phyloP scores from a whole-genome alignment of 2,888 invertebrate genomes.

The Anthophora plumipes region DNA sequence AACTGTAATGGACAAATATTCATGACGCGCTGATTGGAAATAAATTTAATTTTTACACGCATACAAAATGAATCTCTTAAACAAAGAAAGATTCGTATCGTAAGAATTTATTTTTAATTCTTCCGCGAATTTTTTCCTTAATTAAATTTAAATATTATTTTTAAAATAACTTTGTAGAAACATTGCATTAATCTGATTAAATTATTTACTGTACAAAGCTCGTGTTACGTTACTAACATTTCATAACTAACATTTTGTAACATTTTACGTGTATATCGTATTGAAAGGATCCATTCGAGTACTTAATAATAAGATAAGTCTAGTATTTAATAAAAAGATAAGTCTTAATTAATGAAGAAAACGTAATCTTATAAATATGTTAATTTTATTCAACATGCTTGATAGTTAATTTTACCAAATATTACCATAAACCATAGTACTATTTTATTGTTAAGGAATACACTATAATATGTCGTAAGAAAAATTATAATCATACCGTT shows the following conservation, averaged over 20 bases:
- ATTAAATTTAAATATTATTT: background rate
- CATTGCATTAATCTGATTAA: background rate
- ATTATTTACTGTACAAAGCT: background rate
- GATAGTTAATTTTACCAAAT: background rate
- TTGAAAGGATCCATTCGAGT: background rate
- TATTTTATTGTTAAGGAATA: too few species aligned
- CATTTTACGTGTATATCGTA: background rate
- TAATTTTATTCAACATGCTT: background rate
- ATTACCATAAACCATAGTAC: too few species aligned
- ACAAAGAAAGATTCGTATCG: too few species aligned
- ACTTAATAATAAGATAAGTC: background rate
- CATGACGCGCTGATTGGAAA: too few species aligned
- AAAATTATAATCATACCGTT: slow-evolving; percentile 85
- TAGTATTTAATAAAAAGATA: background rate
- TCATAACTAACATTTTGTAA: background rate
- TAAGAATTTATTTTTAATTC: too few species aligned
- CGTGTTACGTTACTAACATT: background rate
- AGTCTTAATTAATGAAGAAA: background rate
- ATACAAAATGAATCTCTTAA: too few species aligned
- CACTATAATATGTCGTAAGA: background rate
- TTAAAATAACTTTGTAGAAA: background rate
- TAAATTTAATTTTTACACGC: too few species aligned
- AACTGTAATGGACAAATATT: too few species aligned
- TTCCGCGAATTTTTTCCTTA: background rate
- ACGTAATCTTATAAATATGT: background rate